Percentiles rank a stretch among this genome's conserved stretches.
These are phyloP conservation scores for Phalacrocorax brasilianus DNA, from an alignment of 2,113 vertebrate genomes.

Conservation along the genomic window DNA sequence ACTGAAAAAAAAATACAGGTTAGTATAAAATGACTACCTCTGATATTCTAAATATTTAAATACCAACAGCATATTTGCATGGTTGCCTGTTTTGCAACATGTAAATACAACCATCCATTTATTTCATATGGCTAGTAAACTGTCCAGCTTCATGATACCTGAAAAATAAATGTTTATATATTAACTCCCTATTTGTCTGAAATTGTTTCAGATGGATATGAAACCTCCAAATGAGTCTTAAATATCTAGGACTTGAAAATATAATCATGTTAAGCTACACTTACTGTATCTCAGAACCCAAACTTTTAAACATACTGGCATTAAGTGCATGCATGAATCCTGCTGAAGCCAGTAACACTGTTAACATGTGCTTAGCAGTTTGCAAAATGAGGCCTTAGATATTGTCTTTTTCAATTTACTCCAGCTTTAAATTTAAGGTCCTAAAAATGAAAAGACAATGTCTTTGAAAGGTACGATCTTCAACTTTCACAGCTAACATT, in stretches of 20 bases:
- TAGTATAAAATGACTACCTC: not conserved
- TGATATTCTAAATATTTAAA: not conserved
- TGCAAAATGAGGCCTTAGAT: not conserved
- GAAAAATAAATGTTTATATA: not conserved
- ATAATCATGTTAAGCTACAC: not conserved
- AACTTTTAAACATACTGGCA: not conserved
- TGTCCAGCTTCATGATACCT: not conserved
- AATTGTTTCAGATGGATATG: not conserved
- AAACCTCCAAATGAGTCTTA: not conserved
- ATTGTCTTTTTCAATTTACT: not conserved
- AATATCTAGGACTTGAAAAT: not conserved
- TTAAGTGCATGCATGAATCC: not conserved
- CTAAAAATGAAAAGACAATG: not conserved
- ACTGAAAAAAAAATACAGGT: not conserved
- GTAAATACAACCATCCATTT: not conserved
- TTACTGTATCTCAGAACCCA: not conserved
- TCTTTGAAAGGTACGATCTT: too few relatives aligned
- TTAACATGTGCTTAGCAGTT: not conserved
- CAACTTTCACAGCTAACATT: too few relatives aligned
- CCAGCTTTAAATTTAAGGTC: not conserved
- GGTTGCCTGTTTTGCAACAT: not conserved
- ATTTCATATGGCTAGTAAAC: not conserved
- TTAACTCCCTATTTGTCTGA: not conserved
- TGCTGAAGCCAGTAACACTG: not conserved
- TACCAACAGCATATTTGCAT: not conserved